Conservation (phyloP, 2,888 invertebrate species). For the Phymatocera aterrima region DNA sequence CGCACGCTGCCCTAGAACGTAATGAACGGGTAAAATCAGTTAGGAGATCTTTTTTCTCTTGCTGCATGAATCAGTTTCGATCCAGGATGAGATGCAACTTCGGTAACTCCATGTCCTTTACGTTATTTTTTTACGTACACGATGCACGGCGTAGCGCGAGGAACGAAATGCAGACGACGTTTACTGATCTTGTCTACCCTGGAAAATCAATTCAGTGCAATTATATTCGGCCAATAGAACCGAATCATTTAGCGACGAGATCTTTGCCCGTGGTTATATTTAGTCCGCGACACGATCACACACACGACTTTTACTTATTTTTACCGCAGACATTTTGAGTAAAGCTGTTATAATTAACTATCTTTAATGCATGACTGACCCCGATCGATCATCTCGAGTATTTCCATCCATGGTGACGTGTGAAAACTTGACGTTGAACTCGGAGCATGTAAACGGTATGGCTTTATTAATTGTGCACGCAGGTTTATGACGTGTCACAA, state of each 20-base stretch:
- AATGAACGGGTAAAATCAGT: not conserved
- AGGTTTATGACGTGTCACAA: too few relatives aligned
- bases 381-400: constrained; percentile 2
- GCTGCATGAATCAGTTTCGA: not conserved
- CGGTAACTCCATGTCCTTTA: not conserved
- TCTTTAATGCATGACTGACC: not conserved
- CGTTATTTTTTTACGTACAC: not conserved
- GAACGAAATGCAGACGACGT: not conserved
- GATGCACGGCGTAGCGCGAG: not conserved
- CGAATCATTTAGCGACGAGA: not conserved
- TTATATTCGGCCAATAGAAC: not conserved
- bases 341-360: constrained; percentile 1
- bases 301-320: not conserved
- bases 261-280: not conserved
- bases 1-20: not conserved
- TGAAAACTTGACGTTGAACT: not conserved
- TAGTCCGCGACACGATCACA: not conserved
- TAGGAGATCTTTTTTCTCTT: not conserved
- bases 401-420: not conserved
- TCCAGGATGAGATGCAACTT: not conserved
- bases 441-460: too few relatives aligned
- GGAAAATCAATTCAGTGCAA: not conserved
- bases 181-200: constrained; percentile 6
- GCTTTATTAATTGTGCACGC: too few relatives aligned
- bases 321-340: not conserved